Evolutionary conservation across 1,140 invertebrate species (phyloP).

Genomic region (Formica exsecta): DNA sequence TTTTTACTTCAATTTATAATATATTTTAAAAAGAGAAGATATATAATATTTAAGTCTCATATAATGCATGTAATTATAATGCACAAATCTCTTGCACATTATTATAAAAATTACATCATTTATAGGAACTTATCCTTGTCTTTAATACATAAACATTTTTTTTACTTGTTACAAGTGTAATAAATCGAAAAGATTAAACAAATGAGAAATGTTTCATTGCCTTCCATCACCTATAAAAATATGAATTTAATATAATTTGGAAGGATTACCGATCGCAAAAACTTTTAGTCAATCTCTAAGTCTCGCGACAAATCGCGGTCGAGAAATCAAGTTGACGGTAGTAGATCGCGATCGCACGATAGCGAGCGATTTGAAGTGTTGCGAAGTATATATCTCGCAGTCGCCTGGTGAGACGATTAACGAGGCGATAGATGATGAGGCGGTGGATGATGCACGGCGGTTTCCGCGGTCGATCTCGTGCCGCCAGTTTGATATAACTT

Average conservation of each 20-base stretch:
- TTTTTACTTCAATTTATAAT: not conserved
- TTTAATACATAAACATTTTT: not conserved
- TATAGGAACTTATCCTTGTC: not conserved
- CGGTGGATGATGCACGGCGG: slow-evolving; percentile 30
- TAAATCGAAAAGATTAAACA: not conserved
- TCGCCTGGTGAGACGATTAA: slow-evolving; percentile 15
- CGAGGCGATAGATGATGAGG: slow-evolving; percentile 35
- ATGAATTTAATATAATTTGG: not conserved
- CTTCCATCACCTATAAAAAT: not conserved
- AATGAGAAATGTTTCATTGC: not conserved
- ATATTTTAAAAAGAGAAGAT: no score
- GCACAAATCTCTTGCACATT: not conserved
- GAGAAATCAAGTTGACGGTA: no score
- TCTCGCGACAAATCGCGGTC: not conserved
- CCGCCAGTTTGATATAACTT: slow-evolving; percentile 34
- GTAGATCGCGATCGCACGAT: not conserved
- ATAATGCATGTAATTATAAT: not conserved
- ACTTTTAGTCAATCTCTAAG: not conserved
- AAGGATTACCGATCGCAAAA: not conserved
- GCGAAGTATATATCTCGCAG: not conserved
- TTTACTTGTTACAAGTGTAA: not conserved
- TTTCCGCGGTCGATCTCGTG: slow-evolving; percentile 29
- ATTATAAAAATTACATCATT: not conserved
- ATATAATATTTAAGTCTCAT: not conserved
- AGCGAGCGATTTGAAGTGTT: slow-evolving; percentile 3